A percentile compares a stretch with the other conserved stretches of the same genome.
Conservation (phyloP, 1,140 invertebrate species). For the Dysdera silvatica region DNA sequence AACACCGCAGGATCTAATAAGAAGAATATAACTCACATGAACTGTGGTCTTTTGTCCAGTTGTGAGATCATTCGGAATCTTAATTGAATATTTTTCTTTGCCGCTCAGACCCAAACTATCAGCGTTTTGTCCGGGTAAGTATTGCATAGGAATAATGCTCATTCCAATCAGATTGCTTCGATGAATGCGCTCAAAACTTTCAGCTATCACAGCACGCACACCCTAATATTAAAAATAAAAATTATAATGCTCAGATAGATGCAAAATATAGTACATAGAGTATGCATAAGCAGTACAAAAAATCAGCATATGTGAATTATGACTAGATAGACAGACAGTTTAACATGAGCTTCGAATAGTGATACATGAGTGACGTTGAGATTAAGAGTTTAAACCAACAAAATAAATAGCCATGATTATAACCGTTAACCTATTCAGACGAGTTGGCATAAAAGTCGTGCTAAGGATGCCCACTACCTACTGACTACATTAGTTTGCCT, state of each 20-base stretch:
- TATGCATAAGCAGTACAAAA: conserved; percentile 16
- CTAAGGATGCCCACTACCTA: too few relatives aligned
- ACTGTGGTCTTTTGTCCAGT: conserved; percentile 31
- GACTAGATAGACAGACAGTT: too few relatives aligned
- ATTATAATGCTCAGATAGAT: not conserved
- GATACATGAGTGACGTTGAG: too few relatives aligned
- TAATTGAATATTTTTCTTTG: conserved; percentile 68
- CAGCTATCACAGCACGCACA: conserved; percentile 86
- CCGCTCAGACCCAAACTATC: conserved; percentile 77
- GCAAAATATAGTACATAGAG: not conserved
- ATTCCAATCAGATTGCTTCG: conserved; percentile 95
- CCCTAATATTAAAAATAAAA: conserved; percentile 49
- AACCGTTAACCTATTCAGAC: too few relatives aligned
- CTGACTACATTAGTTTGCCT: too few relatives aligned
- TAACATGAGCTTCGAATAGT: too few relatives aligned
- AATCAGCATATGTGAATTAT: too few relatives aligned
- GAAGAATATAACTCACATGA: conserved; percentile 23
- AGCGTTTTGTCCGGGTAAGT: conserved; percentile 70
- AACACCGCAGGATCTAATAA: too few relatives aligned
- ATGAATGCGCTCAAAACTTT: conserved; percentile 95
- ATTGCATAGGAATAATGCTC: conserved; percentile 94
- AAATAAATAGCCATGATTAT: too few relatives aligned
- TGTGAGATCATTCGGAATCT: conserved; percentile 52
- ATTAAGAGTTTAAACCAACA: too few relatives aligned
- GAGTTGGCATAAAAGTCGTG: too few relatives aligned